Base-by-base conservation (phyloP, 2,797 vertebrate species). In the Cichlasoma orientale region DNA sequence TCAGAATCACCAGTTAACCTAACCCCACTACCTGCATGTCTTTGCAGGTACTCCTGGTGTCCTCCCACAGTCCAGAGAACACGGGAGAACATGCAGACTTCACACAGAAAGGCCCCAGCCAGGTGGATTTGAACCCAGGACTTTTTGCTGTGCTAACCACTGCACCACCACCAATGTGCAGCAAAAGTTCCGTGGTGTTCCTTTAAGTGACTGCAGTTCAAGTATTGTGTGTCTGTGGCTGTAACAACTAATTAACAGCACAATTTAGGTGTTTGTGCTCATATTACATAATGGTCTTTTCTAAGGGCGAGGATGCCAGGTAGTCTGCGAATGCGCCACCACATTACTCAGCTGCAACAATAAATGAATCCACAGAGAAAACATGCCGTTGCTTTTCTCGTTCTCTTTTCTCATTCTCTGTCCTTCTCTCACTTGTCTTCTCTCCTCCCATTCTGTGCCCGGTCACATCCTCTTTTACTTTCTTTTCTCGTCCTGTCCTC, bases 241-340 rank as follows among this genome's bases (percentile, higher is more conserved):
- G 47, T 55, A 57, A 75, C 69, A 76, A 73, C 11, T 72, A 66
- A 79, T 85, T 72, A 79, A 75, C 12, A 53, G 33, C 66, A 75
- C 41, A 66, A 29, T 82, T 82, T 44, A 61, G 18, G 56, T 82
- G 63, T 72, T 77, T 38, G 47, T 82, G 71, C 25, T 81, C 29
- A n/a, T 19, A 47, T 89, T 88, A 85, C 80, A 77, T 76, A 89
- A 90, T 54, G 23, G 56, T 69, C 16, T 38, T 68, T 44, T 61
- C 54, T 25, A 52, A 31, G 44, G 41, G 18, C 47, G 29, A 21
- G 31, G 25, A 36, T 85, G 70, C 80, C 81, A 84, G 79, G 86
- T 88, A 84, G 75, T 88, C 74, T 73, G 77, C 74, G 74, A 88
- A 85, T 86, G 75, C 55, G 73, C 78, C 61, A 81, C 82, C 82